Base-by-base conservation (phyloP, 2,888 invertebrate species). In the Caenorhabditis afra region DNA sequence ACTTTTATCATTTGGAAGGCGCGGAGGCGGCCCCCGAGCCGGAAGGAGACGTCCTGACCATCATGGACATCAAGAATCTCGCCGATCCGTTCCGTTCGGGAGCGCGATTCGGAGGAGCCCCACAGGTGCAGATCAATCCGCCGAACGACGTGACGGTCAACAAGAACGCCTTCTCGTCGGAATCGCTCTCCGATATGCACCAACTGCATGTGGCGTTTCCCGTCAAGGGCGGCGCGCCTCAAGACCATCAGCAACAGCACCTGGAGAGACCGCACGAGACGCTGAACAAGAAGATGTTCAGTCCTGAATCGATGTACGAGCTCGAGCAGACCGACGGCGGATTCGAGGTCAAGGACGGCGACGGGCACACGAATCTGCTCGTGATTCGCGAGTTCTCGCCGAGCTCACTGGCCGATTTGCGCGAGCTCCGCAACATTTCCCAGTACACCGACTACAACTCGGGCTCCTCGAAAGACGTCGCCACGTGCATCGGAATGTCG, bases 121-220 rank as follows among this genome's bases (percentile, higher is more conserved):
- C 59, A 18, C 3, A 20, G 12, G 29, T 66, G 22, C 14, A 23
- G 4, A 61, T 73, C 12, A 16, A 55, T 49, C 61, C 78, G n/a
- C 78, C 78, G 5, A 67, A 71, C 61, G 73, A 78, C 62, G 67
- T 78, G 58, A 78, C 78, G 3, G 16, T 78, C 45, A 71, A 78
- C 67, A 78, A 78, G 47, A 39, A 7, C 10, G 62, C 61, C 0
- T 41, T 73, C n/a, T 11, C 37, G 0, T 20, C 61, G n/a, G 49
- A 71, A 12, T 78, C 78, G 3, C 16, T 71, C 1, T 57, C 55
- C 20, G 58, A 73, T 18, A 12, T 78, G 1, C 29, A 35, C 7
- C 1, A 35, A 4, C 37, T 71, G 16, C 7, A 41, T 11, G 39
- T 61, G 4, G 4, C 39, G 2, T 71, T 78, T 16, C 57, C 53